Base-by-base conservation (phyloP, 2,113 vertebrate genomes). In the Lophura nycthemera region DNA sequence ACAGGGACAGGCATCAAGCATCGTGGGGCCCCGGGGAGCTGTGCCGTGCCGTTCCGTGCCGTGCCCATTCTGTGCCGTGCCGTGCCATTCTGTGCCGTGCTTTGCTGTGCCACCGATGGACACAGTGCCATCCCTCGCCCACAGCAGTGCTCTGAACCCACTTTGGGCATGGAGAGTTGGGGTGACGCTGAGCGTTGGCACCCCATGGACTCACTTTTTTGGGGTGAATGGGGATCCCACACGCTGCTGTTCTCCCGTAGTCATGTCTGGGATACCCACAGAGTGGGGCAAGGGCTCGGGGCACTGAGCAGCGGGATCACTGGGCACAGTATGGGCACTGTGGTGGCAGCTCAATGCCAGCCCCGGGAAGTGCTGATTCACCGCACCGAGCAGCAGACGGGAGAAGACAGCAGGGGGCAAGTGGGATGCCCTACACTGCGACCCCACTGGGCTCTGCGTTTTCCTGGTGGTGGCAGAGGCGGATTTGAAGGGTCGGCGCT, bases 361-460 rank as follows among this genome's bases (percentile, higher is more conserved):
- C 77, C 81, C 92, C 50, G 80, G 92, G 93, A 96, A 96, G 84
- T 96, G 95, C 95, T 96, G 95, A 96, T 95, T 96, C 95, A 96
- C 77, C 25, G 27, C 30, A n/a, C 50, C 0, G 74, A 93, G 91
- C 81, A 0, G 52, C 38, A 34, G 77, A 81, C 29, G 40, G 79
- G 74, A n/a, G 43, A 85, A 88, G 32, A 25, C 61, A 18, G 56
- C 17, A 11, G 56, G 56, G 56, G 56, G 30, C 32, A 59, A 3
- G 11, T 32, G 30, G 18, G 56, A 59, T 20, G 56, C 56, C 30
- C 52, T 29, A 10, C 52, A 17, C 52, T 16, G 36, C 22, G 61
- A 20, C 24, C 61, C 61, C 25, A 25, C 24, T 3, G 25, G 61
- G 61, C 36, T 25, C 15, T 25, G 61, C 18, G 72, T 50, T 92